Evolutionary conservation across 2,888 invertebrate genomes (phyloP).

Genomic region (Cetonia aurata): DNA sequence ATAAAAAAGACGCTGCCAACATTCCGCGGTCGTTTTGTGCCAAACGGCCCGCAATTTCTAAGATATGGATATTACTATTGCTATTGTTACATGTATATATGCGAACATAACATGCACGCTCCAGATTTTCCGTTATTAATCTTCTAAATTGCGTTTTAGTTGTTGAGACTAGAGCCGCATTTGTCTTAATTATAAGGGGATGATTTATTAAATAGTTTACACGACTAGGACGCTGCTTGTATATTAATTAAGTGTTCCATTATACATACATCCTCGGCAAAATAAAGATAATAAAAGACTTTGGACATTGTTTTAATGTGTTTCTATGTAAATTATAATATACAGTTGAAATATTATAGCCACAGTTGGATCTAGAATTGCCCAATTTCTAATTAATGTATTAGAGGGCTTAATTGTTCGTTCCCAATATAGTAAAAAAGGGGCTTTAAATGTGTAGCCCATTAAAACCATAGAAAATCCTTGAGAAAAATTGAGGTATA

Average conservation of each 20-base stretch:
- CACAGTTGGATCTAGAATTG: too few relatives aligned
- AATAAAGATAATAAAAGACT: too few relatives aligned
- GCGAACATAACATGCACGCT: constrained; percentile 27
- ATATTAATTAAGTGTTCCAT: constrained; percentile 17
- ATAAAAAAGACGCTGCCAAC: constrained; percentile 49
- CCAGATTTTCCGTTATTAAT: constrained; percentile 58
- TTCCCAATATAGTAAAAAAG: too few relatives aligned
- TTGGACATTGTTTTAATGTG: too few relatives aligned
- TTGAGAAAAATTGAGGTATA: too few relatives aligned
- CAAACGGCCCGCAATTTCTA: constrained; percentile 53
- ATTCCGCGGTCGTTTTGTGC: constrained; percentile 52
- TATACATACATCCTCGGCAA: too few relatives aligned
- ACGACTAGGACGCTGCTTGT: constrained; percentile 20
- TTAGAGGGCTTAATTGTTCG: too few relatives aligned
- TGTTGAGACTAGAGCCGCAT: constrained; percentile 57
- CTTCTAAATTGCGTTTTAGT: constrained; percentile 61
- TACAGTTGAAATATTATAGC: too few relatives aligned
- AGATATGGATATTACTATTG: constrained; percentile 55
- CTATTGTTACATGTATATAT: constrained; percentile 6
- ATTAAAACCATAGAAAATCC: too few relatives aligned
- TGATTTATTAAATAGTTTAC: constrained; percentile 55
- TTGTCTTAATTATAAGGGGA: constrained; percentile 61
- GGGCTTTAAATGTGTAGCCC: too few relatives aligned
- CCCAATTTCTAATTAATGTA: too few relatives aligned
- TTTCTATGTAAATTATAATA: too few relatives aligned